Percentiles rank a stretch among this genome's conserved stretches.
Conservation (phyloP, 2,113 vertebrate genomes). For the Zosterops japonicus region DNA sequence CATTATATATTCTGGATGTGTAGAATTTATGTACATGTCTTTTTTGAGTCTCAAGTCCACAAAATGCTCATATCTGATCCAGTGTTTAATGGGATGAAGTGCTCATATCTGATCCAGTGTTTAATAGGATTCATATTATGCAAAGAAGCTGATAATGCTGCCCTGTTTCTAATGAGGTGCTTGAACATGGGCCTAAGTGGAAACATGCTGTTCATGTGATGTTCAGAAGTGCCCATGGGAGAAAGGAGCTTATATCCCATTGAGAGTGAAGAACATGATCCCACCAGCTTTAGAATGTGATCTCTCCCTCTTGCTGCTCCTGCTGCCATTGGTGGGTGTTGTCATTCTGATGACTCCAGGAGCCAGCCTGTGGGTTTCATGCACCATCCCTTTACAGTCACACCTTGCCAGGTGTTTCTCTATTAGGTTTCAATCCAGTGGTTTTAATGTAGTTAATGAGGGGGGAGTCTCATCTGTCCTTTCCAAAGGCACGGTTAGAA, state of each 20-base stretch:
- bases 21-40: background rate
- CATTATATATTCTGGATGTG: background rate
- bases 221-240: background rate
- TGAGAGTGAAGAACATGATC: background rate
- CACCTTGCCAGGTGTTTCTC: background rate
- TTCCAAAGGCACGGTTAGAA: fast-evolving
- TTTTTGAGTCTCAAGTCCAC: background rate
- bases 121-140: background rate
- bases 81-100: background rate
- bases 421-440: background rate
- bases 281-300: background rate
- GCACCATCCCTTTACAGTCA: background rate
- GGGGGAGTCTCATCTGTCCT: background rate
- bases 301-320: background rate
- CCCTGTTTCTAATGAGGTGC: background rate
- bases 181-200: background rate
- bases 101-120: background rate
- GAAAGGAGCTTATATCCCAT: background rate
- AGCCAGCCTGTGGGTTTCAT: background rate
- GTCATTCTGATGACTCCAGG: background rate
- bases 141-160: background rate
- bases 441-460: background rate
- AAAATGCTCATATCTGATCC: background rate
- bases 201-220: background rate
- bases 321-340: fast-evolving